A percentile compares a stretch with the other conserved stretches of the same genome.
Evolutionary conservation across 1,140 invertebrate species (phyloP).

Genomic region (Elysia chlorotica): DNA sequence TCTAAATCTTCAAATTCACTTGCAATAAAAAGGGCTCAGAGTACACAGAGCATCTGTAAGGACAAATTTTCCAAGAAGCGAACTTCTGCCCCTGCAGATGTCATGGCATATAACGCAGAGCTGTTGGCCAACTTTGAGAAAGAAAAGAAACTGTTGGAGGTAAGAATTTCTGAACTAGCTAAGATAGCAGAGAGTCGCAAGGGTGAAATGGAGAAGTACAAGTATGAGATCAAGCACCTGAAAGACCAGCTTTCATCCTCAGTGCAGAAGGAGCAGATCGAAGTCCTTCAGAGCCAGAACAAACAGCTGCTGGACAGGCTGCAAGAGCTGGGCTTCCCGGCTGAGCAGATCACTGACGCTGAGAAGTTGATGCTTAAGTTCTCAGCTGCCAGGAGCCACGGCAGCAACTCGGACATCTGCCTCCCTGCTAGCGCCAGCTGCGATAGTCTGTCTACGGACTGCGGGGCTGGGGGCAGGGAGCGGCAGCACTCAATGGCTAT

Average conservation of each 20-base stretch:
- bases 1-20: slow-evolving; percentile 30
- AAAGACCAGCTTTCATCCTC: slow-evolving; percentile 43
- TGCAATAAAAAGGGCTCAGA: slow-evolving; percentile 54
- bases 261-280: slow-evolving; percentile 56
- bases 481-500: neutral
- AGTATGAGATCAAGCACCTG: slow-evolving; percentile 53
- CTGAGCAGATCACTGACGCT: slow-evolving; percentile 57
- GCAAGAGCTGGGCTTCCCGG: slow-evolving; percentile 52
- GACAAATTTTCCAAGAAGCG: slow-evolving; percentile 49
- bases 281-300: slow-evolving; percentile 54
- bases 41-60: slow-evolving; percentile 58
- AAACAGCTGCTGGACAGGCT: slow-evolving; percentile 50
- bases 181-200: slow-evolving; percentile 58
- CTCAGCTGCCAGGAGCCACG: slow-evolving; percentile 20
- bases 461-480: slow-evolving; percentile 15
- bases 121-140: slow-evolving; percentile 62
- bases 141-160: slow-evolving; percentile 58
- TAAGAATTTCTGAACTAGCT: slow-evolving; percentile 58
- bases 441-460: slow-evolving; percentile 51
- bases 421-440: slow-evolving; percentile 43
- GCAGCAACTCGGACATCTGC: slow-evolving; percentile 27
- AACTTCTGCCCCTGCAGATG: slow-evolving; percentile 57
- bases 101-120: slow-evolving; percentile 63
- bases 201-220: slow-evolving; percentile 60
- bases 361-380: slow-evolving; percentile 55